Evolutionary conservation across 2,888 invertebrate species (phyloP).

Genomic region (Allacma fusca): DNA sequence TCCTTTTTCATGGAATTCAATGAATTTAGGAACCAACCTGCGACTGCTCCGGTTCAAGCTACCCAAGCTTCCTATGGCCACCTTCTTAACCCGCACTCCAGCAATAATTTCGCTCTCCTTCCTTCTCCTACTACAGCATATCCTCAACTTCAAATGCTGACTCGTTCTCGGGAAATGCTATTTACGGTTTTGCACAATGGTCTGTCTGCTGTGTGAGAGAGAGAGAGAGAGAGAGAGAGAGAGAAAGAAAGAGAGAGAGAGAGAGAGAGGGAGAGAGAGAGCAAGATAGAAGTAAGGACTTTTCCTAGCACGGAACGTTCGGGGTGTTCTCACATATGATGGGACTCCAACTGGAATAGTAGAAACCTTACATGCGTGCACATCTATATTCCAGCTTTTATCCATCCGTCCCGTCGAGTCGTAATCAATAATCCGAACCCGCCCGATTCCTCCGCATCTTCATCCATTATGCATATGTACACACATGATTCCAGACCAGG

Average conservation of each 20-base stretch:
- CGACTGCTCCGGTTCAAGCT: slow-evolving; percentile 37
- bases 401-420: slow-evolving; percentile 18
- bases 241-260: background rate
- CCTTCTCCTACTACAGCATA: slow-evolving; percentile 8
- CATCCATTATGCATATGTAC: background rate
- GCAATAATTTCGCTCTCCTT: background rate
- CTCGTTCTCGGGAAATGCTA: background rate
- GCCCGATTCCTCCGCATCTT: slow-evolving; percentile 32
- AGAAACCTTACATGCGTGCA: background rate
- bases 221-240: too few relatives aligned
- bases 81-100: background rate
- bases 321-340: slow-evolving; percentile 21
- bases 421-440: slow-evolving; percentile 35
- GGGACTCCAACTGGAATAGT: background rate
- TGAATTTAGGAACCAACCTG: slow-evolving; percentile 29
- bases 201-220: background rate
- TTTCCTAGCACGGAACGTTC: background rate
- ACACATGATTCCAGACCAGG: slow-evolving; percentile 26
- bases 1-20: slow-evolving; percentile 27
- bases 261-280: too few relatives aligned
- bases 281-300: background rate
- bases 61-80: slow-evolving; percentile 6
- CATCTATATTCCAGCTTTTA: slow-evolving; percentile 18
- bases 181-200: background rate
- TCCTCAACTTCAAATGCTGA: slow-evolving; percentile 6